phyloP scores from a whole-genome alignment of 2,113 vertebrate genomes.

The Amblyopsis rosae region DNA sequence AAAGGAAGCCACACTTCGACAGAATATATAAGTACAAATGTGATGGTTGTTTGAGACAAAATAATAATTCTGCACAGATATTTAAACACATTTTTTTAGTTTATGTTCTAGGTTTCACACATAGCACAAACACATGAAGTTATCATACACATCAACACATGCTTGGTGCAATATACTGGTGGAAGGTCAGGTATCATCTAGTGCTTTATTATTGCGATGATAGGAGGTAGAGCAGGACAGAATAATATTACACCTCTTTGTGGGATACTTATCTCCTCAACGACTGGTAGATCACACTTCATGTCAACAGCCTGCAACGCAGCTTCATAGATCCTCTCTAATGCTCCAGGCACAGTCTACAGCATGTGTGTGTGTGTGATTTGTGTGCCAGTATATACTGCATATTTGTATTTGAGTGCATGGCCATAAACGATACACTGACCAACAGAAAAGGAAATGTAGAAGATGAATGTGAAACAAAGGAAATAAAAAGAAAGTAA shows the following conservation, averaged over 20 bases:
- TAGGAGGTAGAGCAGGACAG: slow-evolving; percentile 58
- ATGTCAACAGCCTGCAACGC: slow-evolving; percentile 73
- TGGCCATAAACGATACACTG: neutral
- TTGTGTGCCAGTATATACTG: slow-evolving; percentile 9
- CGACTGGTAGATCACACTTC: slow-evolving; percentile 70
- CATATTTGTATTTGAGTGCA: neutral
- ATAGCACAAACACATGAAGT: neutral
- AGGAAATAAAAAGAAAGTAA: slow-evolving; percentile 5
- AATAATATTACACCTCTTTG: slow-evolving; percentile 73
- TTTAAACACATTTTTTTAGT: neutral
- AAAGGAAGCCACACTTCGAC: no score
- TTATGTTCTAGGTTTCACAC: slow-evolving; percentile 36
- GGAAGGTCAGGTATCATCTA: slow-evolving; percentile 19
- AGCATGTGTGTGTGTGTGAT: slow-evolving; percentile 44
- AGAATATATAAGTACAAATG: no score
- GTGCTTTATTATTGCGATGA: slow-evolving; percentile 67
- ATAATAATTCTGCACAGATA: no score
- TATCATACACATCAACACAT: slow-evolving; percentile 21
- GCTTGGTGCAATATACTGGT: slow-evolving; percentile 42
- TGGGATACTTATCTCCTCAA: slow-evolving; percentile 70
- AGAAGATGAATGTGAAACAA: neutral
- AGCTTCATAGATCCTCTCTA: slow-evolving; percentile 72
- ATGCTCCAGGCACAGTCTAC: slow-evolving; percentile 54
- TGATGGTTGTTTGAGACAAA: no score
- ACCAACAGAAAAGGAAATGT: neutral